Conservation (phyloP, 2,113 vertebrate species). For the Sinosuthora webbiana region DNA sequence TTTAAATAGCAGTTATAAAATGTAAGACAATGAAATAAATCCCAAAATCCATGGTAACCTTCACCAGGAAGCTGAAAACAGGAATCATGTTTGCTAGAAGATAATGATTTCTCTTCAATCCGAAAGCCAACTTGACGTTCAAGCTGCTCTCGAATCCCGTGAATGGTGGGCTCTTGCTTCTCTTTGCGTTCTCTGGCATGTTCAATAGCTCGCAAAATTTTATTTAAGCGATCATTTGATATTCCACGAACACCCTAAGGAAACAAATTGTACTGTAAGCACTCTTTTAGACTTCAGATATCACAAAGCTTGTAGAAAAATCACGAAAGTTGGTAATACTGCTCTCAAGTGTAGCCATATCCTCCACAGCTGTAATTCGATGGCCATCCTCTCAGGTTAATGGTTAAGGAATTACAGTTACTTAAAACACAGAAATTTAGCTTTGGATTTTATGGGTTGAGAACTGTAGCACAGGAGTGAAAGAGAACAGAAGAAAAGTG, state of each 20-base stretch:
- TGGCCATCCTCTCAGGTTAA: background rate
- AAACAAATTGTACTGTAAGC: background rate
- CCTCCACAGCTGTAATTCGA: background rate
- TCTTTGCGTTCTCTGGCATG: constrained; percentile 52
- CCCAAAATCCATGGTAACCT: background rate
- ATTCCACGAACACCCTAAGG: constrained; percentile 73
- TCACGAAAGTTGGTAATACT: background rate
- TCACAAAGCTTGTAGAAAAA: background rate
- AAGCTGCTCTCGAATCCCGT: constrained; percentile 68
- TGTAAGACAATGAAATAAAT: background rate
- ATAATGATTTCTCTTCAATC: constrained; percentile 52
- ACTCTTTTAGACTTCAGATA: background rate
- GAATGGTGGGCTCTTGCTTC: constrained; percentile 68
- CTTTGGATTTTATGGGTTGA: background rate
- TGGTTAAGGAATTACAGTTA: background rate
- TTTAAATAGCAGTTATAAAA: background rate
- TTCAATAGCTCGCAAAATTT: constrained; percentile 61
- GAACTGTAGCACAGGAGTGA: background rate
- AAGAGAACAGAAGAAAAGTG: background rate
- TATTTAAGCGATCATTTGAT: constrained; percentile 65
- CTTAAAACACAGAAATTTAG: background rate
- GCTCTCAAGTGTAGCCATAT: background rate
- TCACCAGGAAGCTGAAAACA: background rate
- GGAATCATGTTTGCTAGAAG: constrained; percentile 24
- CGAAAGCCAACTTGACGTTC: constrained; percentile 65